Conservation (phyloP, 2,113 vertebrate species). For the Mola mola region DNA sequence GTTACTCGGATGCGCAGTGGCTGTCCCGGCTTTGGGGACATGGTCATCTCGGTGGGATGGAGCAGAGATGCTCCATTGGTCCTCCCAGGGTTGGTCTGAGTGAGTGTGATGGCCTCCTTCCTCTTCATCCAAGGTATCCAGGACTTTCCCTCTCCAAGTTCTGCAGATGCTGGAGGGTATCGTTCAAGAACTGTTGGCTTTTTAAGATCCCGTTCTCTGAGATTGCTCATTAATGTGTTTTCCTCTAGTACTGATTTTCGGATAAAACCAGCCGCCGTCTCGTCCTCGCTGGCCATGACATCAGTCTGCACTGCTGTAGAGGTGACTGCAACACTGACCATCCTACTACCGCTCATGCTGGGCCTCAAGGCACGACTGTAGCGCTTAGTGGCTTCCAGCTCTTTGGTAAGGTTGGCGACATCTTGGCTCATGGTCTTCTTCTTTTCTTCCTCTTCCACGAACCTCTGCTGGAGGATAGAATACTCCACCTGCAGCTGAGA, state of each 20-base stretch:
- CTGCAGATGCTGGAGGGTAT: constrained; percentile 89
- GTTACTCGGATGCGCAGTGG: constrained; percentile 95
- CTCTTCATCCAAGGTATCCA: constrained; percentile 94
- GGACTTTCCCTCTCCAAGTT: constrained; percentile 83
- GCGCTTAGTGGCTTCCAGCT: constrained; percentile 90
- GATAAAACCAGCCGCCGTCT: constrained; percentile 93
- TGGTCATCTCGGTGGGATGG: constrained; percentile 77
- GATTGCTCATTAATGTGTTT: constrained; percentile 94
- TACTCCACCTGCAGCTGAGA: constrained; percentile 93
- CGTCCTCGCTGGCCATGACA: constrained; percentile 81
- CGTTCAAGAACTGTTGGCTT: constrained; percentile 88
- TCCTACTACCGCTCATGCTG: constrained; percentile 87
- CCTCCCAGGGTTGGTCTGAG: constrained; percentile 75
- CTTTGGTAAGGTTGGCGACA: constrained; percentile 85
- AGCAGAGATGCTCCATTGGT: constrained; percentile 59
- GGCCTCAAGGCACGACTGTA: constrained; percentile 91
- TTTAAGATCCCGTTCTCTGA: constrained; percentile 88
- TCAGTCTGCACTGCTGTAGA: constrained; percentile 94
- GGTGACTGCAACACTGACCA: constrained; percentile 87
- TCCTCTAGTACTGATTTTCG: constrained; percentile 94
- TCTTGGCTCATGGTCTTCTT: constrained; percentile 89
- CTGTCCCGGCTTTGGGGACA: constrained; percentile 87
- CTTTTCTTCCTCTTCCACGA: constrained; percentile 89
- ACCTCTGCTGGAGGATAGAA: constrained; percentile 88
- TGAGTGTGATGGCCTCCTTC: constrained; percentile 79